Conservation (phyloP, 2,888 invertebrate species). For the Drosophila aldrichi region DNA sequence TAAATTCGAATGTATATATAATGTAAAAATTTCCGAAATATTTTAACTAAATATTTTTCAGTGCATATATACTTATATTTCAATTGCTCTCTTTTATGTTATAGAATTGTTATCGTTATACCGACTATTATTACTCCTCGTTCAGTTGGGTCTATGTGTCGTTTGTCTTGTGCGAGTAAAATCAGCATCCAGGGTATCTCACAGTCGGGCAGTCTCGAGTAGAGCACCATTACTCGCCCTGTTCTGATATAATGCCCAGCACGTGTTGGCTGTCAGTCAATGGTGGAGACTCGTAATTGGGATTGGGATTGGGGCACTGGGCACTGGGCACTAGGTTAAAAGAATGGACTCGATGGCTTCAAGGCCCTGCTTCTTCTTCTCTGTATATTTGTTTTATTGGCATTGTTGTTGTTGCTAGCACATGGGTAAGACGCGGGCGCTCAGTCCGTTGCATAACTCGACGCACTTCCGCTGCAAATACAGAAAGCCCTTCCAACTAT, state of each 20-base stretch:
- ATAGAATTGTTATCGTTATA: no score
- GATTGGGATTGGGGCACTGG: background rate
- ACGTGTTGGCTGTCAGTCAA: conserved; percentile 67
- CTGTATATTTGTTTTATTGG: background rate
- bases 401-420: conserved; percentile 30
- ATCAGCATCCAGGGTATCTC: no score
- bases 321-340: background rate
- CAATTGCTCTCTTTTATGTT: no score
- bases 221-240: background rate
- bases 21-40: no score
- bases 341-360: background rate
- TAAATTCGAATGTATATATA: no score
- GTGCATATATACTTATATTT: no score
- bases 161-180: no score
- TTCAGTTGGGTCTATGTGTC: no score
- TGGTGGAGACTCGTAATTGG: background rate
- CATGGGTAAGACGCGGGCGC: conserved; percentile 61
- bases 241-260: conserved; percentile 21
- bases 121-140: no score
- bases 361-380: background rate
- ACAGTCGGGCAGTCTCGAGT: background rate
- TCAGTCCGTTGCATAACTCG: conserved; percentile 78
- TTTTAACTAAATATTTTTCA: no score
- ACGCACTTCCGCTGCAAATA: conserved; percentile 72
- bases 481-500: conserved; percentile 9